These are phyloP conservation scores for Anableps anableps DNA, from an alignment of 2,797 vertebrate species.

Conservation along the genomic window DNA sequence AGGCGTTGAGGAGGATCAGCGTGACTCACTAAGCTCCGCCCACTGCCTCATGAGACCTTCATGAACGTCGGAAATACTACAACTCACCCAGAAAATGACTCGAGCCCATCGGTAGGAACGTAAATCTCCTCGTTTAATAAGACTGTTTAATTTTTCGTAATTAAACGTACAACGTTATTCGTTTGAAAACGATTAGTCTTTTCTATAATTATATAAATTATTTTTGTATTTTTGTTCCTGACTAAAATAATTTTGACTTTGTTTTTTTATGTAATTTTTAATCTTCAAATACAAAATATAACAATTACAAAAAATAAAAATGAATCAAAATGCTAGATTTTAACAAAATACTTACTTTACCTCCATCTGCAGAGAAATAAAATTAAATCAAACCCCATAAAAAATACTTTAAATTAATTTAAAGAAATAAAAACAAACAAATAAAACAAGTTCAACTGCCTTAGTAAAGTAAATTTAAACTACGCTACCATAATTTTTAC, in stretches of 20 bases:
- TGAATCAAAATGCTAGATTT: too few relatives aligned
- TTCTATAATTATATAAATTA: background rate
- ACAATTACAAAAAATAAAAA: background rate
- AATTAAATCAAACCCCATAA: too few relatives aligned
- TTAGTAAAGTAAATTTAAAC: background rate
- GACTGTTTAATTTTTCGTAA: too few relatives aligned
- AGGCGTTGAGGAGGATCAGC: background rate
- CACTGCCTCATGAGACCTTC: constrained; percentile 31
- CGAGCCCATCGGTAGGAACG: background rate
- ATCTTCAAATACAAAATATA: too few relatives aligned
- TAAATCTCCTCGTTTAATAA: background rate
- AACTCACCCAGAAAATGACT: background rate
- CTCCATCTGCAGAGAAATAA: too few relatives aligned
- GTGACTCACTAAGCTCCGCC: constrained; percentile 59
- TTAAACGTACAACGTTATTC: too few relatives aligned
- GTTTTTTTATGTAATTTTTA: too few relatives aligned
- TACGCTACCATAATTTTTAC: background rate
- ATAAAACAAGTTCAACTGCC: background rate
- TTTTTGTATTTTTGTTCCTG: background rate
- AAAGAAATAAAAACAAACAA: too few relatives aligned
- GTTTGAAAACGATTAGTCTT: too few relatives aligned
- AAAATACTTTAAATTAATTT: too few relatives aligned
- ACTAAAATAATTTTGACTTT: background rate
- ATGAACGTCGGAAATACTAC: background rate
- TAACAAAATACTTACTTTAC: too few relatives aligned